Percentiles rank a stretch among this genome's conserved stretches.
phyloP scores from a whole-genome alignment of 2,113 vertebrate genomes.

The Rhombomys opimus region DNA sequence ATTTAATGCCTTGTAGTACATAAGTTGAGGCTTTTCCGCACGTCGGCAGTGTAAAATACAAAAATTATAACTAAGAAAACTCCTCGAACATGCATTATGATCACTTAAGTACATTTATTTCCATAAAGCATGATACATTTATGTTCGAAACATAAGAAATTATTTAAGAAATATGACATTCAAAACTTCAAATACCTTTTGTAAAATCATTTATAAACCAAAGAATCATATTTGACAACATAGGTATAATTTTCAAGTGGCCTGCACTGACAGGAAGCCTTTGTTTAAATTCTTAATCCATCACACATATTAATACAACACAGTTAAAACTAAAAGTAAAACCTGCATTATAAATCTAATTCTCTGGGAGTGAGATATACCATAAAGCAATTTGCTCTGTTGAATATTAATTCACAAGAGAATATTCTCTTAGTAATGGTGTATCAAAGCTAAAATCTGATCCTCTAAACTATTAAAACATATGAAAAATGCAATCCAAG shows the following conservation, averaged over 20 bases:
- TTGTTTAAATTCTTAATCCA: background rate
- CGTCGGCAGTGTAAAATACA: conserved; percentile 61
- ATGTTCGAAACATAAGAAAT: background rate
- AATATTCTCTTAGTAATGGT: conserved; percentile 18
- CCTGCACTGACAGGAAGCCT: background rate
- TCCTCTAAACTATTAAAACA: background rate
- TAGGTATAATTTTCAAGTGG: background rate
- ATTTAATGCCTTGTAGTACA: conserved; percentile 52
- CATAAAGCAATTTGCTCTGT: conserved; percentile 15
- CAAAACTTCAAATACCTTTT: background rate
- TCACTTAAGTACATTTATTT: background rate
- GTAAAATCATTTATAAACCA: background rate
- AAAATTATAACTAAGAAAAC: conserved; percentile 64
- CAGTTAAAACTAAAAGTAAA: conserved; percentile 50
- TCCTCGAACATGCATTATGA: background rate
- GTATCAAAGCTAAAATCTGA: conserved; percentile 17
- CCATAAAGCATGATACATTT: background rate
- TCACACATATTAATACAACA: conserved; percentile 57
- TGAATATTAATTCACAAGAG: background rate
- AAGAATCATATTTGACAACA: background rate
- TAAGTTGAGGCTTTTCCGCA: conserved; percentile 27
- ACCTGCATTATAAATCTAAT: background rate
- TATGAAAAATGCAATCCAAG: conserved; percentile 2
- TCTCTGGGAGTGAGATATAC: background rate
- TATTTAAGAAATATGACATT: background rate